Evolutionary conservation across 2,888 invertebrate genomes (phyloP).

Genomic region (Andrena bucephala): DNA sequence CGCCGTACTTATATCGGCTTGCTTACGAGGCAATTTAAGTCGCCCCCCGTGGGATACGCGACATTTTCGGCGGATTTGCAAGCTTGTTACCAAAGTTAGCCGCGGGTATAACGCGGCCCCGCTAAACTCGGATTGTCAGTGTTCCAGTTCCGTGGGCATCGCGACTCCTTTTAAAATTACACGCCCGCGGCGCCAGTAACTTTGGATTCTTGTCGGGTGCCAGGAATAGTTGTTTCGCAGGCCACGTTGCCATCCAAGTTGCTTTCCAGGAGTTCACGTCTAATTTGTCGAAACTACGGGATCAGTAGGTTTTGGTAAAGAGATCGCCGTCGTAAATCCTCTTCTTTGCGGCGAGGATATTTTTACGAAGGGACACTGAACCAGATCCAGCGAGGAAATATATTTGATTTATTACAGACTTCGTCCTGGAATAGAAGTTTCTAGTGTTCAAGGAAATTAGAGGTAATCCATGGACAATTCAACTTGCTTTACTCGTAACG

Average conservation of each 20-base stretch:
- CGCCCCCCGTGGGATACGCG: conserved; percentile 32
- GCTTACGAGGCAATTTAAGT: conserved; percentile 58
- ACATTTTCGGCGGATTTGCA: conserved; percentile 57
- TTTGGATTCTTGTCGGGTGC: not conserved
- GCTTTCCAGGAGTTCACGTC: conserved; percentile 21
- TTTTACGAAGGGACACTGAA: not conserved
- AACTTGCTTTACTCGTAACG: conserved; percentile 21
- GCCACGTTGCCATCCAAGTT: not conserved
- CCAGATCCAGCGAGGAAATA: not conserved
- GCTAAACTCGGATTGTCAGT: conserved; percentile 41
- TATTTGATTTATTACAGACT: not conserved
- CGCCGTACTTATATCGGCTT: conserved; percentile 29
- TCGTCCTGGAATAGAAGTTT: not conserved
- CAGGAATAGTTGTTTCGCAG: conserved; percentile 18
- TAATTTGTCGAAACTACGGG: conserved; percentile 22
- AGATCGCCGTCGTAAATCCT: no score
- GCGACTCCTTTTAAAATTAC: conserved; percentile 45
- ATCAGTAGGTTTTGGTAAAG: not conserved
- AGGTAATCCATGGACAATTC: not conserved
- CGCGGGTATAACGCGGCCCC: conserved; percentile 18
- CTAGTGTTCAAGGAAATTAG: no score
- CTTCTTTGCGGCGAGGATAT: not conserved
- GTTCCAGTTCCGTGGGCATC: conserved; percentile 32
- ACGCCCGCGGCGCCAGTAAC: conserved; percentile 26
- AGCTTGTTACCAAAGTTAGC: conserved; percentile 47